Base-by-base conservation (phyloP, 1,140 invertebrate genomes). In the Tetramorium parvispinum region DNA sequence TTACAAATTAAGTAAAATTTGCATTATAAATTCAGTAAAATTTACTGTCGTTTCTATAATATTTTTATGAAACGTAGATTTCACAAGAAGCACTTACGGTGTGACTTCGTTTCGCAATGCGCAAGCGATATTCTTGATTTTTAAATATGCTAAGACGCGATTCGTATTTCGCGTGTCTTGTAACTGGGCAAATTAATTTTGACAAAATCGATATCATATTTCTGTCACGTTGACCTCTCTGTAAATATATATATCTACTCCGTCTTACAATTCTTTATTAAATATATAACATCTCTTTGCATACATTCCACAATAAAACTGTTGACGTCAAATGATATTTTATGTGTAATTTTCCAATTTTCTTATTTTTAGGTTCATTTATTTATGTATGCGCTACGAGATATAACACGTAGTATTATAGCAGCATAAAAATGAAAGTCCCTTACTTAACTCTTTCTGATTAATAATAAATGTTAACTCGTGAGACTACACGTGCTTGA, bases 181-280 rank as follows among this genome's bases (percentile, higher is more conserved):
- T 18, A 18, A 68, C 21, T 24, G 24, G 10, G 13, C 11, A 55
- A 27, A 32, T 10, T 13, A 61, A 53, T 21, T 32, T 71, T 16
- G 75, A 57, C 2, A 65, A 49, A 2, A 70, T 57, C 46, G 55
- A 82, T 82, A 55, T 61, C 79, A 82, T 81, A 81, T 59, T 82
- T 82, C n/a, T 68, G 24, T 0, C 40, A 40, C 46, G 7, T 18
- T 57, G 40, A 57, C 40, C 37, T 73, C 10, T 24, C 11, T 73
- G 13, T 43, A 71, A 71, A 73, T 46, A 73, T 21, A 43, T 51
- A 7, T 53, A 16, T 21, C 59, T 63, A 43, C n/a, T 21, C 8
- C 0, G 8, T 59, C 46, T 27, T 43, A 24, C 21, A 65, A 32
- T n/a, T 73, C 8, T 59, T 24, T 13, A 43, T 37, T 57, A n/a